Conservation (phyloP, 2,797 vertebrate genomes). For the Neosilurus mollespiculum region DNA sequence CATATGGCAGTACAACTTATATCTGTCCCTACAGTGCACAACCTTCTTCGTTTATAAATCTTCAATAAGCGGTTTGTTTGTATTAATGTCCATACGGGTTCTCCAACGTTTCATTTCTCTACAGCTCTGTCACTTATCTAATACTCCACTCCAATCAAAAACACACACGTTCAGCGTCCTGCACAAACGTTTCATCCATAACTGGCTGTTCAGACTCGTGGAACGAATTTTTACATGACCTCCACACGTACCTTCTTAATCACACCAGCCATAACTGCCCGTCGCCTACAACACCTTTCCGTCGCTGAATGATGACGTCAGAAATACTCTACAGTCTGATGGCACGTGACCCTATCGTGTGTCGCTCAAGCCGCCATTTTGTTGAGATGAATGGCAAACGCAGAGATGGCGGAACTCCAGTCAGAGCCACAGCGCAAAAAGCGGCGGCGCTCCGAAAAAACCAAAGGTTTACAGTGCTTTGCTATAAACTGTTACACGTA, state of each 20-base stretch:
- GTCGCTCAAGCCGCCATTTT: too few relatives aligned
- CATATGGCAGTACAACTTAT: background rate
- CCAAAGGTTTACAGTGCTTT: too few relatives aligned
- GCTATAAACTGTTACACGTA: too few relatives aligned
- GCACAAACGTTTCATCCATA: background rate
- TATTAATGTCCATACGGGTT: too few relatives aligned
- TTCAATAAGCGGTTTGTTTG: background rate
- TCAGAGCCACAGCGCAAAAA: too few relatives aligned
- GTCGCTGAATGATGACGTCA: constrained; percentile 55
- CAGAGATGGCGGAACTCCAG: too few relatives aligned
- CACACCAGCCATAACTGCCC: constrained; percentile 66
- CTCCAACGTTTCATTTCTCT: background rate
- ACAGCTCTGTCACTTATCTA: background rate
- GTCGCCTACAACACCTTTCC: constrained; percentile 43
- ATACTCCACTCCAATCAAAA: too few relatives aligned
- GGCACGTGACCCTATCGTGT: too few relatives aligned
- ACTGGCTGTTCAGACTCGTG: background rate
- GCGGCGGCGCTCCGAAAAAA: too few relatives aligned
- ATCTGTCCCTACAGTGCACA: background rate
- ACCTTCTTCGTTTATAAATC: background rate
- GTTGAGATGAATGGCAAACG: too few relatives aligned
- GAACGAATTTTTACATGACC: constrained; percentile 56
- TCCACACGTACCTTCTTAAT: constrained; percentile 71
- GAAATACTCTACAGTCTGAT: background rate
- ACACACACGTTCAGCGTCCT: too few relatives aligned